Evolutionary conservation across 2,888 invertebrate species (phyloP).

Genomic region (Nomada flava): DNA sequence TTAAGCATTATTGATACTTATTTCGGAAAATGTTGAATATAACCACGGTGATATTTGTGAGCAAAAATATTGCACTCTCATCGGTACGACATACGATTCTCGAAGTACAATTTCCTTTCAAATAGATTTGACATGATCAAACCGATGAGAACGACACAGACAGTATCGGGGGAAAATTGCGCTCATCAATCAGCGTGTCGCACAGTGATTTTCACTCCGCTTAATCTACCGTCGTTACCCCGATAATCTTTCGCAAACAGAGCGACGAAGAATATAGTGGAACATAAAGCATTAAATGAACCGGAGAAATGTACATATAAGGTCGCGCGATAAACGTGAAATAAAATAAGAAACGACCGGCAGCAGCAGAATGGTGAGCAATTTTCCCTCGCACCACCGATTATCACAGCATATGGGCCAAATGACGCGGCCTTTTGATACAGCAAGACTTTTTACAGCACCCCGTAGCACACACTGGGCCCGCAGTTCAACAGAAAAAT

Average conservation of each 20-base stretch:
- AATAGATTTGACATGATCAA: neutral
- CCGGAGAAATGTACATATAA: too few species aligned
- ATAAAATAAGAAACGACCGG: too few species aligned
- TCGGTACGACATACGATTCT: neutral
- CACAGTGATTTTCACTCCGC: too few species aligned
- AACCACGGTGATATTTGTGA: slow-evolving; percentile 5
- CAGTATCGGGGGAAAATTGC: too few species aligned
- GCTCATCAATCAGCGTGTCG: too few species aligned
- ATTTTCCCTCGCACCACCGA: slow-evolving; percentile 7
- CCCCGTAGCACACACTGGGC: slow-evolving; percentile 69
- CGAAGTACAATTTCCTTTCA: neutral
- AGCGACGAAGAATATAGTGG: too few species aligned
- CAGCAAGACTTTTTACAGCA: slow-evolving; percentile 68
- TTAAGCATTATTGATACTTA: neutral
- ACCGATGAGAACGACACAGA: neutral
- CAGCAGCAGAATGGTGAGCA: slow-evolving; percentile 5
- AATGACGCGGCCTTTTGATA: slow-evolving; percentile 44
- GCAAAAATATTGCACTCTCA: neutral
- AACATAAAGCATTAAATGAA: too few species aligned
- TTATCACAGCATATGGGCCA: slow-evolving; percentile 18
- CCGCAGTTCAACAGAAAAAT: slow-evolving; percentile 60
- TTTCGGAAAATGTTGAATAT: neutral
- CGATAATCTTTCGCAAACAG: too few species aligned
- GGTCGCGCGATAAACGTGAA: too few species aligned
- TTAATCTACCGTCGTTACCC: too few species aligned